Conservation (phyloP, 1,140 invertebrate species). For the Hetaerina americana region DNA sequence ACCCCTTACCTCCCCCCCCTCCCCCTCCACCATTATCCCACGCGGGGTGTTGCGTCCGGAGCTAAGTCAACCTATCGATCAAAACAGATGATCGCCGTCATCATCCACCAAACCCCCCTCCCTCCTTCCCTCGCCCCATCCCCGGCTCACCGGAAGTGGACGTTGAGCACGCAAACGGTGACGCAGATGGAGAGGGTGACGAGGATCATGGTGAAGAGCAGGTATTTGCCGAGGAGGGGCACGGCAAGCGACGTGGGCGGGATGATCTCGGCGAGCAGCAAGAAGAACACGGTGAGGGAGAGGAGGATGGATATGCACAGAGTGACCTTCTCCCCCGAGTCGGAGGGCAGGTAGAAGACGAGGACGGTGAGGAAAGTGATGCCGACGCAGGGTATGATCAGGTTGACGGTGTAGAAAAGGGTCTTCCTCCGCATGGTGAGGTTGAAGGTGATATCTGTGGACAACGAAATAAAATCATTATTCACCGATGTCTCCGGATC, state of each 20-base stretch:
- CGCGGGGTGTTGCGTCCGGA: too few relatives aligned
- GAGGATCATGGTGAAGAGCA: constrained; percentile 94
- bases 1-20: too few relatives aligned
- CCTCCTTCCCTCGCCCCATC: too few relatives aligned
- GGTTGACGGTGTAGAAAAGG: constrained; percentile 81
- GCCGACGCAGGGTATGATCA: constrained; percentile 82
- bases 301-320: constrained; percentile 96
- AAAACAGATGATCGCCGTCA: too few relatives aligned
- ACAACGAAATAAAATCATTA: neutral
- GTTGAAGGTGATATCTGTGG: constrained; percentile 88
- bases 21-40: too few relatives aligned
- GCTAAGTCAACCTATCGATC: too few relatives aligned
- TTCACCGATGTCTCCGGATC: too few relatives aligned
- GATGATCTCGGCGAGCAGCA: constrained; percentile 92
- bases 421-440: constrained; percentile 87
- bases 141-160: constrained; percentile 90
- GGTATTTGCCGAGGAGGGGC: constrained; percentile 91
- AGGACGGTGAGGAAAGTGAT: constrained; percentile 88
- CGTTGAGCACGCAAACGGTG: constrained; percentile 92
- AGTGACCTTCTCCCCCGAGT: constrained; percentile 88
- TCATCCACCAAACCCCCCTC: too few relatives aligned
- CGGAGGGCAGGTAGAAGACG: constrained; percentile 91
- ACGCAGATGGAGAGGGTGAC: constrained; percentile 94
- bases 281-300: constrained; percentile 96
- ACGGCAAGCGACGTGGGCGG: constrained; percentile 94